These are phyloP conservation scores for Micoletzkya japonica DNA, from an alignment of 2,888 invertebrate genomes.

Conservation along the genomic window DNA sequence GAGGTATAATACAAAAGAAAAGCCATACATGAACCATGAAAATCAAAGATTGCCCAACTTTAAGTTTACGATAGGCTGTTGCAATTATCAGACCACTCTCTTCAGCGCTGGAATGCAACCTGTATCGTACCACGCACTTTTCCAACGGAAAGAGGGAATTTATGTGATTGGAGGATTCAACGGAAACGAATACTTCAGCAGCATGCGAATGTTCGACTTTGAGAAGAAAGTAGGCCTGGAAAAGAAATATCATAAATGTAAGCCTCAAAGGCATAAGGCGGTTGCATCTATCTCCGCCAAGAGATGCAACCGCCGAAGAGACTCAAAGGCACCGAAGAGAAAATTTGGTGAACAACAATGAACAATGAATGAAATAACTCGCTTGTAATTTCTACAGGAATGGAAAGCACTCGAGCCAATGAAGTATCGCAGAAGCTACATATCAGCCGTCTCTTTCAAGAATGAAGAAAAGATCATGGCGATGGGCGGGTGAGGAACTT, in stretches of 20 bases:
- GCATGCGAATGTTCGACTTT: conserved; percentile 17
- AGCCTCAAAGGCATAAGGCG: background rate
- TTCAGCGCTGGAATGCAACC: conserved; percentile 1
- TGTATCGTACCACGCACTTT: conserved; percentile 18
- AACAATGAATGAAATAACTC: background rate
- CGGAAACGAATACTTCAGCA: conserved; percentile 16
- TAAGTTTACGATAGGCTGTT: no score
- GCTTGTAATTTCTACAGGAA: background rate
- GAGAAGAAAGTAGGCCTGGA: background rate
- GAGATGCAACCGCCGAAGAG: no score
- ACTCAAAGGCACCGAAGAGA: background rate
- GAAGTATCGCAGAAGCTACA: conserved; percentile 6
- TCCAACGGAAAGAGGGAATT: conserved; percentile 11
- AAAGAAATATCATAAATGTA: background rate
- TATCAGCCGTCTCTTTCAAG: background rate
- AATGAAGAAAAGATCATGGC: background rate
- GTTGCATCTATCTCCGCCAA: background rate
- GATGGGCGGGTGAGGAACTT: conserved; percentile 4
- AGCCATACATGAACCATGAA: background rate
- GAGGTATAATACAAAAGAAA: background rate
- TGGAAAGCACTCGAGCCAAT: conserved; percentile 4
- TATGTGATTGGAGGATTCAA: conserved; percentile 22
- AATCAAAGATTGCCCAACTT: background rate
- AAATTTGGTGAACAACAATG: background rate
- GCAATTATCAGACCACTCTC: background rate